Evolutionary conservation across 2,888 invertebrate genomes (phyloP).

Genomic region (Protodeltote pygarga): DNA sequence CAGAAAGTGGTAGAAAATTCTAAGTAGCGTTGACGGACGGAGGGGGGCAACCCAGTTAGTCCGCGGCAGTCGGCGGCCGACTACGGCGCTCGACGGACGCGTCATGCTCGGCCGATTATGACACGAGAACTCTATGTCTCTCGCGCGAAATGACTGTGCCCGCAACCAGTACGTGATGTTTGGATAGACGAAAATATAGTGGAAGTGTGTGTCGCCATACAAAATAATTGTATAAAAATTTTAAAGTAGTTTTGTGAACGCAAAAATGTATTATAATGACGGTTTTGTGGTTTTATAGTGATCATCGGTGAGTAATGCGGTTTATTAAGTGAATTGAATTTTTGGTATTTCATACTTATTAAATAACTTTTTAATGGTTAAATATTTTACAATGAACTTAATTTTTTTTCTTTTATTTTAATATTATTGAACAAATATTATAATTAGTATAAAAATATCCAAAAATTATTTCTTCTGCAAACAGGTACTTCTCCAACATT

Average conservation of each 20-base stretch:
- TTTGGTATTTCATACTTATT: not conserved
- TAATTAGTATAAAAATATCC: too few relatives aligned
- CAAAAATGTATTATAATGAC: conserved; percentile 71
- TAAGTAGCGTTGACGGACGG: conserved; percentile 33
- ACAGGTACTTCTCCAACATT: too few relatives aligned
- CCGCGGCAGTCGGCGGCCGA: conserved; percentile 76
- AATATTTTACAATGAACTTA: too few relatives aligned
- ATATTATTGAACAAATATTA: too few relatives aligned
- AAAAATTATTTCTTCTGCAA: too few relatives aligned
- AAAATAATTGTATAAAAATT: conserved; percentile 34
- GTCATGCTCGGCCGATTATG: conserved; percentile 60
- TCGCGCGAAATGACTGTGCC: conserved; percentile 71
- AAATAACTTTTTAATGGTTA: not conserved
- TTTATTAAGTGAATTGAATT: not conserved
- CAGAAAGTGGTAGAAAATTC: conserved; percentile 23
- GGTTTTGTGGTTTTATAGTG: conserved; percentile 82
- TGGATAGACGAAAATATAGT: conserved; percentile 58
- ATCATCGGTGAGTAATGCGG: conserved; percentile 76
- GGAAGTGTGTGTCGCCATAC: conserved; percentile 67
- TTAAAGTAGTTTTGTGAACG: conserved; percentile 48
- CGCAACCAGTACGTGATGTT: conserved; percentile 62
- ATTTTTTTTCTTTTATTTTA: too few relatives aligned
- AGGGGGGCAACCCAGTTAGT: conserved; percentile 59
- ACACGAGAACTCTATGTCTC: conserved; percentile 46
- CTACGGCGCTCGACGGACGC: conserved; percentile 68